These are phyloP conservation scores for Cyrtodaria siliqua DNA, from an alignment of 2,888 invertebrate species.

Conservation along the genomic window DNA sequence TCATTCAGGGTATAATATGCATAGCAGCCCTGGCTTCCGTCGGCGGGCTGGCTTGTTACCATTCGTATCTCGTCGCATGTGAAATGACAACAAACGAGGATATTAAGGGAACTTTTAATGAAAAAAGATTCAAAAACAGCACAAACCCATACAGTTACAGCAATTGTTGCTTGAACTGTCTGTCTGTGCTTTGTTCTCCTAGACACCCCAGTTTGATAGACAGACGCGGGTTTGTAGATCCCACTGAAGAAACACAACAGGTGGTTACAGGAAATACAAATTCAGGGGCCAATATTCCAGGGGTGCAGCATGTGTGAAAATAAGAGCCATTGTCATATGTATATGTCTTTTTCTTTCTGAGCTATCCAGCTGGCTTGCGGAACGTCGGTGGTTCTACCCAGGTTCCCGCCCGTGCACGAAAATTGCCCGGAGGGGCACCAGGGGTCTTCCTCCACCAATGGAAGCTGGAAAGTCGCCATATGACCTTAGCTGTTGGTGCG, in stretches of 20 bases:
- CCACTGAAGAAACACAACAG: constrained; percentile 38
- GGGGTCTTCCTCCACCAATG: no score
- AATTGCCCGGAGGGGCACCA: no score
- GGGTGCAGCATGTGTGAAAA: constrained; percentile 6
- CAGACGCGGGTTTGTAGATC: constrained; percentile 56
- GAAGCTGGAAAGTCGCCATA: no score
- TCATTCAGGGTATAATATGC: constrained; percentile 62
- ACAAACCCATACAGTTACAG: constrained; percentile 59
- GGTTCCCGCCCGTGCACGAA: no score
- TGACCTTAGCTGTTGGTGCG: no score
- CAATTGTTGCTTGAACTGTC: constrained; percentile 54
- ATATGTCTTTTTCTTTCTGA: no score
- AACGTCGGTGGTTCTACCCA: no score
- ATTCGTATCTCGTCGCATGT: constrained; percentile 57
- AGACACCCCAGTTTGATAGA: constrained; percentile 55
- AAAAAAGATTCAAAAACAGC: constrained; percentile 49
- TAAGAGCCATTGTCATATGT: no score
- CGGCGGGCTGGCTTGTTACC: constrained; percentile 62
- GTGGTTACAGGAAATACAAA: background rate
- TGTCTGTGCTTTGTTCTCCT: constrained; percentile 51
- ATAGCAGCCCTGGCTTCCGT: constrained; percentile 56
- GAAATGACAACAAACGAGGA: constrained; percentile 65
- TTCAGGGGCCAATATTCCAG: background rate
- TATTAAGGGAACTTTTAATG: constrained; percentile 58
- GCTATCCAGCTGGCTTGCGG: no score